Evolutionary conservation across 2,113 vertebrate genomes (phyloP).

Genomic region (Cochlearius cochlearius): DNA sequence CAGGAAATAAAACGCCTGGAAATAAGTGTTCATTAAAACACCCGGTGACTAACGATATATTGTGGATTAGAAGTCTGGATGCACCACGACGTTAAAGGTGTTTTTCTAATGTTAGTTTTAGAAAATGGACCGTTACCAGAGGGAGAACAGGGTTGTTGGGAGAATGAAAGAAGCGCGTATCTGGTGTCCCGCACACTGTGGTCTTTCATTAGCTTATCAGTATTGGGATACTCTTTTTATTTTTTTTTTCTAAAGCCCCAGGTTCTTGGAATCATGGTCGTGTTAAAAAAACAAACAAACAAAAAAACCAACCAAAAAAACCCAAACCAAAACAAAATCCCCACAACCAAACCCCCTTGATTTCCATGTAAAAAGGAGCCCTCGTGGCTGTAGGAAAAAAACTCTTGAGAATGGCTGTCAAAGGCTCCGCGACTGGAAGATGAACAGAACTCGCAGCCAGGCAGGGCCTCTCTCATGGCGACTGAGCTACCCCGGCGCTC

Average conservation of each 20-base stretch:
- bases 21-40: neutral
- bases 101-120: neutral
- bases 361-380: neutral
- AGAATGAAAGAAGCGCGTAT: neutral
- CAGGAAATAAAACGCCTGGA: neutral
- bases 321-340: no score
- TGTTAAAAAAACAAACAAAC: neutral
- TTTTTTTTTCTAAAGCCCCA: neutral
- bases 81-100: neutral
- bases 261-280: neutral
- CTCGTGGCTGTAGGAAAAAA: neutral
- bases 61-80: neutral
- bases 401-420: neutral
- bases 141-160: neutral
- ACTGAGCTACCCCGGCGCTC: neutral
- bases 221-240: neutral
- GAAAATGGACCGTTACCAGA: neutral
- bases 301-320: neutral
- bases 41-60: neutral
- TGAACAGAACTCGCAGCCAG: accelerated
- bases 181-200: neutral
- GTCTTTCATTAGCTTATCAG: neutral
- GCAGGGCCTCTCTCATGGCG: no score
- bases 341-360: neutral
- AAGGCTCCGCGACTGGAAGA: neutral